Evolutionary conservation across 2,888 invertebrate species (phyloP).

Genomic region (Pollenia labialis): DNA sequence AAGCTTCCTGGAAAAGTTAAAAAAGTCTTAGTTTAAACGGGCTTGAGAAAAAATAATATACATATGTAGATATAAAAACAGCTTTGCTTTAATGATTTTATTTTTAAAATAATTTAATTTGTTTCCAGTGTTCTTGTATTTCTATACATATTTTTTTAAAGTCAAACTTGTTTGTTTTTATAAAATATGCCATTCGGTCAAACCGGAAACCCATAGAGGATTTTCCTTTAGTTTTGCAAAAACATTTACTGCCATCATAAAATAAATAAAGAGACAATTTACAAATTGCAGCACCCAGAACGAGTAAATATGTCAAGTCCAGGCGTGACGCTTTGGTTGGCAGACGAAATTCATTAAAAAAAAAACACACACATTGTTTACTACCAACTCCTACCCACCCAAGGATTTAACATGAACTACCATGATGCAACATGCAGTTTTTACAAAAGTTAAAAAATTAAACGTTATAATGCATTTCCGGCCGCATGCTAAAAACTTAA

Average conservation of each 20-base stretch:
- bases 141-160: not conserved
- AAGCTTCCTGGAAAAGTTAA: not conserved
- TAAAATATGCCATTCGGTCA: constrained; percentile 76
- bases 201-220: constrained; percentile 72
- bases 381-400: not conserved
- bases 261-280: constrained; percentile 71
- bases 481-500: constrained; percentile 65
- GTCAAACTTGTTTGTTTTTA: constrained; percentile 20
- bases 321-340: constrained; percentile 76
- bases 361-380: constrained; percentile 10
- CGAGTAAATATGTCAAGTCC: constrained; percentile 83
- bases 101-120: constrained; percentile 15
- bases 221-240: constrained; percentile 64
- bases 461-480: constrained; percentile 72
- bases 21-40: not conserved
- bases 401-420: not conserved
- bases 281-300: constrained; percentile 73
- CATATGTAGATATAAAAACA: not conserved
- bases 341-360: constrained; percentile 69
- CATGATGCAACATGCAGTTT: constrained; percentile 42
- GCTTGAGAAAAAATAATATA: not conserved
- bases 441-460: constrained; percentile 47
- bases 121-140: not conserved
- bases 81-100: not conserved
- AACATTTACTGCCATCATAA: constrained; percentile 63